Evolutionary conservation across 35 echinoderm and acorn worm species (phyloP).

Genomic region (Ptychodera flava): DNA sequence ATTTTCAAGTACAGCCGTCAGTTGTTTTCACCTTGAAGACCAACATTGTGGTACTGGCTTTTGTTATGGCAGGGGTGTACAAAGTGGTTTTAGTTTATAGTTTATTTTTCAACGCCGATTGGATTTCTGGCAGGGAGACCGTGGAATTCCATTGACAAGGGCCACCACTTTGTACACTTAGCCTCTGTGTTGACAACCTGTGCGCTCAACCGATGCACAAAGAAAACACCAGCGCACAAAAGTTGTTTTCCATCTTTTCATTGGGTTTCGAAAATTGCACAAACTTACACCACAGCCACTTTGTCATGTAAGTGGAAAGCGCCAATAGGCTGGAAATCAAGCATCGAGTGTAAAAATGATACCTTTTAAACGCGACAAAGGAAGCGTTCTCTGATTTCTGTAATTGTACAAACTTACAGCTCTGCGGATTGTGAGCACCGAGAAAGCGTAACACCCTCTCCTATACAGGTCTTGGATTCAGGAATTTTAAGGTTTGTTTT

Average conservation of each 20-base stretch:
- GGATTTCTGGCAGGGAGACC: background rate
- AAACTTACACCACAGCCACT: background rate
- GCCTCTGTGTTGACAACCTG: background rate
- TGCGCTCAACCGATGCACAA: background rate
- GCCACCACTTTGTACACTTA: background rate
- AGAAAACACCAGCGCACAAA: background rate
- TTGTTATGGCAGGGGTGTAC: background rate
- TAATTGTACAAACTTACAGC: slow-evolving; percentile 1
- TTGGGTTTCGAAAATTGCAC: background rate
- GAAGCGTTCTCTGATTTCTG: background rate
- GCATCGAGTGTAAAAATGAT: background rate
- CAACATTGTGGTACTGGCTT: background rate
- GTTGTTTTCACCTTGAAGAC: too few species aligned
- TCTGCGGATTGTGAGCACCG: background rate
- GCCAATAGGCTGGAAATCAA: background rate
- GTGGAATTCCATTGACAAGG: background rate
- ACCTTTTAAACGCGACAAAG: background rate
- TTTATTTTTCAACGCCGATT: background rate
- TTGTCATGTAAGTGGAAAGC: background rate
- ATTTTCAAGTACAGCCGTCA: too few species aligned
- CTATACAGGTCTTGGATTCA: background rate
- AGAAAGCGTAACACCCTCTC: background rate
- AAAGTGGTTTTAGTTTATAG: background rate
- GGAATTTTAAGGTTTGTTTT: background rate
- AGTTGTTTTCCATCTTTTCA: background rate